phyloP scores from a whole-genome alignment of 2,888 invertebrate genomes.

The Ashinkailepas kermadecensis region DNA sequence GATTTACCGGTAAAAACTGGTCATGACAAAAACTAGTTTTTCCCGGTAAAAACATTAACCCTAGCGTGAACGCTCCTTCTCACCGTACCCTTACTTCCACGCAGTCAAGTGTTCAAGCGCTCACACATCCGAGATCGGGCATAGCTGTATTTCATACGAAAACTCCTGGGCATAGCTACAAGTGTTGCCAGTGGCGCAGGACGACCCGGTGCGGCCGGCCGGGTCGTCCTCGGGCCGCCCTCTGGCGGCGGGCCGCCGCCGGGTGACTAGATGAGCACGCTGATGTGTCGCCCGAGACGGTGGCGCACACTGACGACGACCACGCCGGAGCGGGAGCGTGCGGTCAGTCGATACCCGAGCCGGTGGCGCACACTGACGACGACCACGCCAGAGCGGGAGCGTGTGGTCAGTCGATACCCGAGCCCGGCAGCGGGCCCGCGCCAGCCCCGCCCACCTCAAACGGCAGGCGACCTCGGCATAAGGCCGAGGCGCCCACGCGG shows the following conservation, averaged over 20 bases:
- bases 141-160: constrained; percentile 14
- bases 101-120: too few species aligned
- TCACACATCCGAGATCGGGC: not conserved
- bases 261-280: not conserved
- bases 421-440: not conserved
- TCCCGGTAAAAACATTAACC: too few species aligned
- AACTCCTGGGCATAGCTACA: not conserved
- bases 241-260: not conserved
- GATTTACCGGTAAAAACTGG: too few species aligned
- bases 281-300: not conserved
- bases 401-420: too few species aligned
- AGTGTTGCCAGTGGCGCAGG: not conserved
- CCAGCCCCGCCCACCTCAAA: not conserved
- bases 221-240: not conserved
- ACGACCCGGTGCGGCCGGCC: not conserved
- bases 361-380: not conserved
- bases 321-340: too few species aligned
- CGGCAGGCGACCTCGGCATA: not conserved
- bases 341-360: too few species aligned
- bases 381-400: not conserved
- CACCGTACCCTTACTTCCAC: too few species aligned
- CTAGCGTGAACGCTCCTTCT: too few species aligned
- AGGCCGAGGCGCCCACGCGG: not conserved
- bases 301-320: not conserved
- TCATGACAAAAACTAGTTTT: too few species aligned